These are phyloP conservation scores for Chesias legatella DNA, from an alignment of 2,888 invertebrate genomes.

Conservation along the genomic window DNA sequence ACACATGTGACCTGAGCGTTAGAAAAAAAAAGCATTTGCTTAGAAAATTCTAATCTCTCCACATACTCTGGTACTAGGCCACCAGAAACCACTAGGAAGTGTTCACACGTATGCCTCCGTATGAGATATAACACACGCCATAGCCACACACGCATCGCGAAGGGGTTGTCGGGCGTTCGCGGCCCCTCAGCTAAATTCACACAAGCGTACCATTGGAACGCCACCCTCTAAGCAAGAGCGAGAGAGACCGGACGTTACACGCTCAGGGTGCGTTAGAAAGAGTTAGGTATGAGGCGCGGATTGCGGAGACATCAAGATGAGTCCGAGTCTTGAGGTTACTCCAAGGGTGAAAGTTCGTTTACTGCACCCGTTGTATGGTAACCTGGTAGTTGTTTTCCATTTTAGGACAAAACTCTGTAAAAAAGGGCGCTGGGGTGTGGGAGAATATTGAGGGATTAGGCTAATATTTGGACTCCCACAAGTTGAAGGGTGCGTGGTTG, in stretches of 20 bases:
- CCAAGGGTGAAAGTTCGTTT: slow-evolving; percentile 64
- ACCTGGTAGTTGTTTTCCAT: slow-evolving; percentile 79
- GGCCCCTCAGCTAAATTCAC: slow-evolving; percentile 58
- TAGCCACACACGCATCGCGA: slow-evolving; percentile 69
- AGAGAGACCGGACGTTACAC: slow-evolving; percentile 44
- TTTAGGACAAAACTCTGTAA: slow-evolving; percentile 80
- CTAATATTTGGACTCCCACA: slow-evolving; percentile 37
- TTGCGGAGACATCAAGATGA: slow-evolving; percentile 56
- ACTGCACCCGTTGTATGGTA: slow-evolving; percentile 52
- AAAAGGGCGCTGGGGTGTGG: slow-evolving; percentile 66
- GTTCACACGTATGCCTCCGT: slow-evolving; percentile 61
- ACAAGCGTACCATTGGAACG: slow-evolving; percentile 43
- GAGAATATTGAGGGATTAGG: slow-evolving; percentile 38
- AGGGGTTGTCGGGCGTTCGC: slow-evolving; percentile 60
- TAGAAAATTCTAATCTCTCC: slow-evolving; percentile 80
- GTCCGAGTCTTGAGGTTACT: slow-evolving; percentile 67
- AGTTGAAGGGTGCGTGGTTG: slow-evolving; percentile 55
- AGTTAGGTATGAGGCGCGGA: slow-evolving; percentile 53
- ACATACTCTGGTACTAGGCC: slow-evolving; percentile 76
- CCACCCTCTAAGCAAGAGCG: slow-evolving; percentile 58
- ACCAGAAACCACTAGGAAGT: slow-evolving; percentile 59
- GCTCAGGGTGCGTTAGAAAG: slow-evolving; percentile 53
- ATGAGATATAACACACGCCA: slow-evolving; percentile 62
- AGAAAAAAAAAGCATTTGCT: slow-evolving; percentile 76
- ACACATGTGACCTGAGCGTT: slow-evolving; percentile 52